Base-by-base conservation (phyloP, 2,888 invertebrate species). In the Elysia crispata region DNA sequence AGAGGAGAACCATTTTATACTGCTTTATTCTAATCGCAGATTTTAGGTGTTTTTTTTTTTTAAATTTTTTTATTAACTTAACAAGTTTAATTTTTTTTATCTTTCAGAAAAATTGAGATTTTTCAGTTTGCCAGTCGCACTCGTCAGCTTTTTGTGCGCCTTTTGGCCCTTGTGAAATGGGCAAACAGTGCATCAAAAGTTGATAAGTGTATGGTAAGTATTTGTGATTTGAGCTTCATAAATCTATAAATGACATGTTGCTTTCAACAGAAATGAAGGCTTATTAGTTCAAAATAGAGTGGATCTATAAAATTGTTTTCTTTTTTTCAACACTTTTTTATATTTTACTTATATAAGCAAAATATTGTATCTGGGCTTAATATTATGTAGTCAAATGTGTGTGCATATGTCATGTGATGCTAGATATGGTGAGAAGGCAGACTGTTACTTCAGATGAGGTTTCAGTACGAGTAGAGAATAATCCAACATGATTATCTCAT, bases 121-220 rank as follows among this genome's bases (percentile, higher is more conserved):
- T 93, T 94, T 6, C 97, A 98, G 92, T 99, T 98, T 93, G 97
- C 99, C 69, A 97, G 97, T 28, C 94, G 98, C 82, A 99, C 99
- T 0, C 94, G 99, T 8, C 98, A 98, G 91, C 92, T 99, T 62
- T 99, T 98, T 93, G 97, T 99, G 0, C 94, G 99, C 57, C 94
- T 99, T 28, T 93, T 99, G 85, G 99, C 99, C 0, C 93, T 99
- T 30, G 99, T 99, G 0, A 99, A 99, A 93, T 99, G 99, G 99
- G 98, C 99, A 0, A 98, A 97, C 91, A 97, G 97, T 92, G 98
- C 98, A 28, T 97, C 98, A 0, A 99, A 99, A 95, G 99, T 99
- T 28, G 99, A 99, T 91, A 97, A 98, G 91, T 98, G 98, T 83
- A 96, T 97, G 62, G 96, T 96, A 93, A 94, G 94, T 93, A 79